Evolutionary conservation across 2,797 vertebrate species (phyloP), one percentile per base, ranked within the genome.

Genomic region (Pterois miles): DNA sequence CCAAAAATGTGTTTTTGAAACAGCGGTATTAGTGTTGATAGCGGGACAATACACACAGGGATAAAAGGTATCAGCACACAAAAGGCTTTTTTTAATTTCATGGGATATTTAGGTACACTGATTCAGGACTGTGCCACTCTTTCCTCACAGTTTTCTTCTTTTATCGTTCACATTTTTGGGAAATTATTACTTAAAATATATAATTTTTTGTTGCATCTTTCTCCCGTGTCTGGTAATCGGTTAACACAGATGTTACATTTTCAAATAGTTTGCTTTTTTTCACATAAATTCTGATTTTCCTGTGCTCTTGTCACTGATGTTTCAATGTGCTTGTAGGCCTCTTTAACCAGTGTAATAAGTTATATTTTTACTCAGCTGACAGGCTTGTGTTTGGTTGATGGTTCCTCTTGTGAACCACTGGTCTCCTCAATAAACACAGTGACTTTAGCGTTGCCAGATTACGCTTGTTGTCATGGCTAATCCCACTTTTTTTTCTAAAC

Each of bases 251-350:
- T 50, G 65, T 46, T 71, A 18, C 8, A 8, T 65, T 62, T 62
- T 70, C 9, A 38, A 29, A 65, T 38, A 10, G 33, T 27, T 38
- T 7, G 31, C 6, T 34, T 33, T 59, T 60, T 1, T 59, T 69
- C 7, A 78, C 59, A 62, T 13, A 27, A 34, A 73, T 7, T 73
- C 67, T 5, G 20, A 54, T 33, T 74, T 52, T 50, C 54, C 66
- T 87, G 76, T 88, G 84, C 79, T 88, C 74, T 82, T 64, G 53
- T 56, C 6, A 13, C 34, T n/a, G 54, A 64, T 25, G 50, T 78
- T 68, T 67, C 10, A 2, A 9, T 81, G 82, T 88, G 84, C 80
- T 83, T 78, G 50, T 11, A 11, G 65, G 70, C 53, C 48, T 81
- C n/a, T 62, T 57, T n/a, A 67, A 31, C 60, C 40, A 31, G 16